These are phyloP conservation scores for Papilio helenus DNA, from an alignment of 1,140 invertebrate genomes.

Conservation along the genomic window DNA sequence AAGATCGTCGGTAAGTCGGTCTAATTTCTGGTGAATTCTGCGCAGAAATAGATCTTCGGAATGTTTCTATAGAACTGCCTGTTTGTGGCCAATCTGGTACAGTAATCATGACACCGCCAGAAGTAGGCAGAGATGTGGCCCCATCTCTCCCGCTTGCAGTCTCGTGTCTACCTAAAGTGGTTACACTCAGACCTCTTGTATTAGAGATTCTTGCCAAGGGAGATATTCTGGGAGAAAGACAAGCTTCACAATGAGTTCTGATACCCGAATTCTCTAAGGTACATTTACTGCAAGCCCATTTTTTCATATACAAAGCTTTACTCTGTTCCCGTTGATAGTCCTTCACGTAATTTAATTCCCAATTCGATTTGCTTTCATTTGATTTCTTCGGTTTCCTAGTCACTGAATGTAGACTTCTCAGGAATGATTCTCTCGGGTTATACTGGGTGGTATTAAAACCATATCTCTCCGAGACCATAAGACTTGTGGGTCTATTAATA, in stretches of 20 bases:
- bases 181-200: slow-evolving; percentile 74
- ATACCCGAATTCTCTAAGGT: slow-evolving; percentile 88
- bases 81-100: slow-evolving; percentile 76
- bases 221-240: slow-evolving; percentile 78
- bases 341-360: slow-evolving; percentile 79
- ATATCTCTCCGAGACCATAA: slow-evolving; percentile 77
- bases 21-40: slow-evolving; percentile 81
- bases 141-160: slow-evolving; percentile 69
- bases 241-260: slow-evolving; percentile 87
- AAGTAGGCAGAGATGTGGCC: slow-evolving; percentile 71
- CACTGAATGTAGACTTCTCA: slow-evolving; percentile 77
- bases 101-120: slow-evolving; percentile 77
- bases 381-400: slow-evolving; percentile 73
- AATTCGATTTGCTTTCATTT: slow-evolving; percentile 76
- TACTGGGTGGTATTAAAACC: slow-evolving; percentile 58
- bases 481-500: slow-evolving; percentile 73
- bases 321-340: slow-evolving; percentile 78
- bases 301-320: slow-evolving; percentile 72
- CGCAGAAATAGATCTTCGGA: slow-evolving; percentile 78
- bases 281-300: slow-evolving; percentile 90
- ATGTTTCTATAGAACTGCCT: slow-evolving; percentile 75
- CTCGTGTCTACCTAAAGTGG: slow-evolving; percentile 76
- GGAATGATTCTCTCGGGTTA: slow-evolving; percentile 71
- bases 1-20: slow-evolving; percentile 85
- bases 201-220: slow-evolving; percentile 70